A percentile compares a stretch with the other conserved stretches of the same genome.
Conservation (phyloP, 2,797 vertebrate species). For the Gallinago stenura region DNA sequence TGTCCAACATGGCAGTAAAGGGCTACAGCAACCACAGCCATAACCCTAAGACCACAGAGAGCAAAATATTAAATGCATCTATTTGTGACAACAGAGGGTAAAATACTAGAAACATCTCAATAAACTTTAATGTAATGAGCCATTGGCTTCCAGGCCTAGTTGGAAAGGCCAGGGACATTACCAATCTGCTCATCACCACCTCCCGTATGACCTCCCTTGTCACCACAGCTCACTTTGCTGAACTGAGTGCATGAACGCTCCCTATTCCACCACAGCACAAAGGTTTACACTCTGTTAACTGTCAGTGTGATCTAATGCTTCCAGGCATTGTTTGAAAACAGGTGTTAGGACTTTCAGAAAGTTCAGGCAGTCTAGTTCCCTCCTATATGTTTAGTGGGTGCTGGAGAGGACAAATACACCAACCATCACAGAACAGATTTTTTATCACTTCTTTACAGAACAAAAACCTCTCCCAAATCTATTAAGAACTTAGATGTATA, state of each 20-base stretch:
- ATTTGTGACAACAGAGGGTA: neutral
- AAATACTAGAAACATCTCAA: neutral
- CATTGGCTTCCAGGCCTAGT: neutral
- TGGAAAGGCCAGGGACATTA: neutral
- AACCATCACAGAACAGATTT: neutral
- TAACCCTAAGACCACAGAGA: neutral
- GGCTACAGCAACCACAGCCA: neutral
- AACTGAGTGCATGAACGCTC: neutral
- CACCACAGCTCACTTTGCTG: neutral
- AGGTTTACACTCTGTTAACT: neutral
- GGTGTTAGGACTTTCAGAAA: neutral
- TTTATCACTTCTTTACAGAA: neutral
- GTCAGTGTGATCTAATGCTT: neutral
- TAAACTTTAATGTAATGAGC: neutral
- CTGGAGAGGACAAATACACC: neutral
- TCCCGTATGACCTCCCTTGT: neutral
- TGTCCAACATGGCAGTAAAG: neutral
- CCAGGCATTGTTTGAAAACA: neutral
- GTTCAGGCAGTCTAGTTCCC: neutral
- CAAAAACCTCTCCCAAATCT: neutral
- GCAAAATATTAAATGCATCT: neutral
- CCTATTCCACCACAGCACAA: neutral
- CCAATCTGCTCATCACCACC: fast-evolving
- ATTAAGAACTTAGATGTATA: neutral
- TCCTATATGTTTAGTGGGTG: neutral